Evolutionary conservation across 2,113 vertebrate species (phyloP).

Genomic region (Myanophis thanlyinensis): DNA sequence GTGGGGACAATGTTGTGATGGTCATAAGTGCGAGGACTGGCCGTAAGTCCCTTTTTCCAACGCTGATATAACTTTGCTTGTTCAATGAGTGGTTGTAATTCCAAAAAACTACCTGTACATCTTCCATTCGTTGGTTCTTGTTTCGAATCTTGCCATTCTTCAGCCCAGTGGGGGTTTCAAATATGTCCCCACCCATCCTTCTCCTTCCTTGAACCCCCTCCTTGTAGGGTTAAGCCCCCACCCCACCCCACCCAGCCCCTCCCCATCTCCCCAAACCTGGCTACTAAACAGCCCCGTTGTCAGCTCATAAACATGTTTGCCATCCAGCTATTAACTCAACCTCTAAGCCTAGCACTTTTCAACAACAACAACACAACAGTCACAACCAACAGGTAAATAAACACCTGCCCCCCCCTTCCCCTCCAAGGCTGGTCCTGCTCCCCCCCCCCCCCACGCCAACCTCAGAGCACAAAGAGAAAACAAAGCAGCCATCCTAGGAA

Average conservation of each 20-base stretch:
- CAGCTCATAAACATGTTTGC: constrained; percentile 9
- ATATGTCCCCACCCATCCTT: neutral
- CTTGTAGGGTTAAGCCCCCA: neutral
- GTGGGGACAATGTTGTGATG: neutral
- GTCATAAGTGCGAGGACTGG: neutral
- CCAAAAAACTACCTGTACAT: neutral
- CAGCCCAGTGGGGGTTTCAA: neutral
- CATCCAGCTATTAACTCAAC: neutral
- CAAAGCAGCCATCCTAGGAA: neutral
- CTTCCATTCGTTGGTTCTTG: neutral
- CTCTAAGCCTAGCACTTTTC: neutral
- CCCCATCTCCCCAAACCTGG: neutral
- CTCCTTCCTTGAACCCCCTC: neutral
- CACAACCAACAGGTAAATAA: neutral
- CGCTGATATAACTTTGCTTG: too few relatives aligned
- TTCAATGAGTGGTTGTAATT: neutral
- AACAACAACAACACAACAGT: neutral
- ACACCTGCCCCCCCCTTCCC: neutral
- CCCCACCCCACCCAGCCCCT: neutral
- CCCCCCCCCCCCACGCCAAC: neutral
- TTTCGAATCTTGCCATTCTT: neutral
- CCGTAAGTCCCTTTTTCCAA: neutral
- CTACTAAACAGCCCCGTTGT: neutral
- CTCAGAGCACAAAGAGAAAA: neutral
- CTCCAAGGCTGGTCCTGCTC: neutral